These are phyloP conservation scores for Aphodius sticticus DNA, from an alignment of 2,888 invertebrate species.

Conservation along the genomic window DNA sequence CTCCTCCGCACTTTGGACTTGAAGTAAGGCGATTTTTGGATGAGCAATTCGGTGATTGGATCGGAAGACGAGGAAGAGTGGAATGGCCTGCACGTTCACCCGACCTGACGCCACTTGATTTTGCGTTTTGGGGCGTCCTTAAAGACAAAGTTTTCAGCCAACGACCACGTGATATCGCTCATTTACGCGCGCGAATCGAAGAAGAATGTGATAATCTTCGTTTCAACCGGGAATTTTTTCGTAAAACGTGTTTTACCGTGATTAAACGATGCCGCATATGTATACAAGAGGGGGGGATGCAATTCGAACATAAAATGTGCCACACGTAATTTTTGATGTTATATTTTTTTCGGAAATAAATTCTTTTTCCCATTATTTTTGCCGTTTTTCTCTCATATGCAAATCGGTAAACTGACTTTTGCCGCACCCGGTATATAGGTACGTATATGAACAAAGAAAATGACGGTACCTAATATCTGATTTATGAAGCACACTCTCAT, in stretches of 20 bases:
- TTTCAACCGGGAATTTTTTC: slow-evolving; percentile 23
- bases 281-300: slow-evolving; percentile 20
- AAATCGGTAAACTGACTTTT: not conserved
- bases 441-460: too few relatives aligned
- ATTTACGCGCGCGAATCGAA: slow-evolving; percentile 23
- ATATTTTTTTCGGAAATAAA: slow-evolving; percentile 18
- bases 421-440: too few relatives aligned
- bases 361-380: slow-evolving; percentile 12
- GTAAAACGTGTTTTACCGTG: slow-evolving; percentile 23
- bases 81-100: slow-evolving; percentile 35
- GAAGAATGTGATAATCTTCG: slow-evolving; percentile 25
- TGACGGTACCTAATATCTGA: too few relatives aligned
- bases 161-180: slow-evolving; percentile 29
- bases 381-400: slow-evolving; percentile 16
- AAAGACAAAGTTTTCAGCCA: slow-evolving; percentile 27
- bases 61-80: slow-evolving; percentile 33
- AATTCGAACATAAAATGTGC: slow-evolving; percentile 13
- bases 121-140: slow-evolving; percentile 27
- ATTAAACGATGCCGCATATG: slow-evolving; percentile 24
- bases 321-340: slow-evolving; percentile 11
- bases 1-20: slow-evolving; percentile 37
- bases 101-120: slow-evolving; percentile 33
- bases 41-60: slow-evolving; percentile 36
- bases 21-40: slow-evolving; percentile 26
- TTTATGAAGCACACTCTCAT: too few relatives aligned